These are phyloP conservation scores for Heteronetta atricapilla DNA, from an alignment of 2,113 vertebrate genomes.

Conservation along the genomic window DNA sequence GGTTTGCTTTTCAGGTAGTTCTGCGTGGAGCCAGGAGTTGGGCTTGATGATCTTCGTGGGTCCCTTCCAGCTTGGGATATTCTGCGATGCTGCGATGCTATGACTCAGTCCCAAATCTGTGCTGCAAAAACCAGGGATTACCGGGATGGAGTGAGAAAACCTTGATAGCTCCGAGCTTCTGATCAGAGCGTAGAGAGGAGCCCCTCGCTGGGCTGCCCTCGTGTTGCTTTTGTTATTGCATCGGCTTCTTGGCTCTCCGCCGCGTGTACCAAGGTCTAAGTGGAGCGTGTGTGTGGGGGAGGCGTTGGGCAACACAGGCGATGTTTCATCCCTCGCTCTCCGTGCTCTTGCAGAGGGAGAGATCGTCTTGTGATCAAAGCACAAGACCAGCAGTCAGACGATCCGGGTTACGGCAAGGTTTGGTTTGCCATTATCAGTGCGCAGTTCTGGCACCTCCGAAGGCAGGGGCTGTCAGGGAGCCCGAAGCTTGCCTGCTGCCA, in stretches of 20 bases:
- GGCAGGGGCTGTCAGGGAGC: background rate
- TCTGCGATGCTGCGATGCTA: background rate
- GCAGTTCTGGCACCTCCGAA: background rate
- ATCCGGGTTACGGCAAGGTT: background rate
- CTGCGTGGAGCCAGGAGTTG: background rate
- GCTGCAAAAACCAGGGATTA: background rate
- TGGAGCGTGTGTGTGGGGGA: conserved; percentile 5
- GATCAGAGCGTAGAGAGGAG: background rate
- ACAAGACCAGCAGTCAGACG: conserved; percentile 59
- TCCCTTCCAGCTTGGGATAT: background rate
- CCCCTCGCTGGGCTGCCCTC: background rate
- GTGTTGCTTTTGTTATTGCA: background rate
- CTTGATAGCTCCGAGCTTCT: background rate
- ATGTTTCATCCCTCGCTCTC: conserved; percentile 51
- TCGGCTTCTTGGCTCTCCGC: conserved; percentile 11
- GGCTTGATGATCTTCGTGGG: background rate
- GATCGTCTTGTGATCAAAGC: conserved; percentile 49
- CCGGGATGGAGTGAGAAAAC: background rate
- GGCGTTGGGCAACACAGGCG: conserved; percentile 53
- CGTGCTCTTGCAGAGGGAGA: conserved; percentile 10
- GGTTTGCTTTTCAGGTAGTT: background rate
- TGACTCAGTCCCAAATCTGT: background rate
- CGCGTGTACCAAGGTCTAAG: background rate
- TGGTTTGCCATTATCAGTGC: background rate
- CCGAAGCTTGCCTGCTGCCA: background rate